These are phyloP conservation scores for Apocrypta bakeri DNA, from an alignment of 1,140 invertebrate species.

Conservation along the genomic window DNA sequence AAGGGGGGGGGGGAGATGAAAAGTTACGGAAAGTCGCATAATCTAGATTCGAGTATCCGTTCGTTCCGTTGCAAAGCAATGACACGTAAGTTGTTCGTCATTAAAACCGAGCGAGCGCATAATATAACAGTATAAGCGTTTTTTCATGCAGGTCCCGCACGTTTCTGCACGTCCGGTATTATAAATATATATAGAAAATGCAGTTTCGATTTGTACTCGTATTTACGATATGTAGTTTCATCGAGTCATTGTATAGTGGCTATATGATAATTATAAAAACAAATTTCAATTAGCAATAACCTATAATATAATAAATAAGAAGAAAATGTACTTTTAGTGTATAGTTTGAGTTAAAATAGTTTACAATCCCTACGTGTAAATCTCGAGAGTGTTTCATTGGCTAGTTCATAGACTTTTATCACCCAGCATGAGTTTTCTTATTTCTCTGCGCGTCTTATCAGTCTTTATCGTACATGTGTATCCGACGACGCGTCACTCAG, in stretches of 20 bases:
- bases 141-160: slow-evolving; percentile 51
- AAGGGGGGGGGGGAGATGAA: too few relatives aligned
- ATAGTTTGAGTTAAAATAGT: too few relatives aligned
- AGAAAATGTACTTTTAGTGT: too few relatives aligned
- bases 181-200: neutral
- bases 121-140: neutral
- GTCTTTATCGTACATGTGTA: slow-evolving; percentile 31
- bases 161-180: slow-evolving; percentile 14
- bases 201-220: neutral
- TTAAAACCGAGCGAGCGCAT: neutral
- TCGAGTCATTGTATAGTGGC: too few relatives aligned
- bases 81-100: too few relatives aligned
- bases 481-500: slow-evolving; percentile 1
- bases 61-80: too few relatives aligned
- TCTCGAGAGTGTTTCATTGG: neutral
- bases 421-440: slow-evolving; percentile 11
- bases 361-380: neutral
- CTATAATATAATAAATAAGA: too few relatives aligned
- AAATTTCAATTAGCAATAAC: too few relatives aligned
- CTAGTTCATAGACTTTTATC: slow-evolving; percentile 8
- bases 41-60: too few relatives aligned
- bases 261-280: too few relatives aligned
- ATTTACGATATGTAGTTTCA: too few relatives aligned
- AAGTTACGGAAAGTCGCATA: too few relatives aligned
- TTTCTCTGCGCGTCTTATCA: slow-evolving; percentile 22